Percentiles rank a stretch among this genome's conserved stretches.
These are phyloP conservation scores for Takifugu rubripes DNA, from an alignment of 2,797 vertebrate genomes.

Conservation along the genomic window DNA sequence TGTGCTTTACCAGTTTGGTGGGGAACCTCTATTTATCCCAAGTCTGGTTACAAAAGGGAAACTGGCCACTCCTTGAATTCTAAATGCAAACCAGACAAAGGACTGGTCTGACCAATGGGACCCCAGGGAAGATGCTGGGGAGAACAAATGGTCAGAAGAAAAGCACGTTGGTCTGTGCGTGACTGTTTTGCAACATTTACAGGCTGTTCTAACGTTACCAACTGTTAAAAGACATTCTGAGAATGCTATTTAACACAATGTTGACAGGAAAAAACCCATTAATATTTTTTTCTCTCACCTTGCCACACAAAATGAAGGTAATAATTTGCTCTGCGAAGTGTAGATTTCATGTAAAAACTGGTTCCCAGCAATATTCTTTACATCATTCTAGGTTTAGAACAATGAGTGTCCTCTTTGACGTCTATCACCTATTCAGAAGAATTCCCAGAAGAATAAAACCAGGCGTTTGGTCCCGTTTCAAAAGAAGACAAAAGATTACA, in stretches of 20 bases:
- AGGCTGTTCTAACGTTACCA: background rate
- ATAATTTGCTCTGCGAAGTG: too few relatives aligned
- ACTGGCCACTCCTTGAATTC: slow-evolving; percentile 49
- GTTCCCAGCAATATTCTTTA: slow-evolving; percentile 28
- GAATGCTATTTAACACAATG: too few relatives aligned
- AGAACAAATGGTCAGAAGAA: background rate
- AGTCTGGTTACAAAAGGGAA: slow-evolving; percentile 46
- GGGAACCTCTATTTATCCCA: slow-evolving; percentile 43
- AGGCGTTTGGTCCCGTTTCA: background rate
- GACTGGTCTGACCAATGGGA: slow-evolving; percentile 16
- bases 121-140: background rate
- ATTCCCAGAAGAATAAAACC: slow-evolving; percentile 6
- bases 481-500: slow-evolving; percentile 6
- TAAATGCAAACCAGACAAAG: slow-evolving; percentile 22
- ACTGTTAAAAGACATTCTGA: background rate
- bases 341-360: background rate
- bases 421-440: too few relatives aligned
- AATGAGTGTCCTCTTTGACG: background rate
- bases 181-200: background rate
- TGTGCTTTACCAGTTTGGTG: background rate
- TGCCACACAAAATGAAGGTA: too few relatives aligned
- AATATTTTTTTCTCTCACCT: too few relatives aligned
- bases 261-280: too few relatives aligned
- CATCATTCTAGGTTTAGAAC: background rate
- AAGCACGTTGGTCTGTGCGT: background rate